These are phyloP conservation scores for Neostethus bicornis DNA, from an alignment of 2,797 vertebrate genomes.

Conservation along the genomic window DNA sequence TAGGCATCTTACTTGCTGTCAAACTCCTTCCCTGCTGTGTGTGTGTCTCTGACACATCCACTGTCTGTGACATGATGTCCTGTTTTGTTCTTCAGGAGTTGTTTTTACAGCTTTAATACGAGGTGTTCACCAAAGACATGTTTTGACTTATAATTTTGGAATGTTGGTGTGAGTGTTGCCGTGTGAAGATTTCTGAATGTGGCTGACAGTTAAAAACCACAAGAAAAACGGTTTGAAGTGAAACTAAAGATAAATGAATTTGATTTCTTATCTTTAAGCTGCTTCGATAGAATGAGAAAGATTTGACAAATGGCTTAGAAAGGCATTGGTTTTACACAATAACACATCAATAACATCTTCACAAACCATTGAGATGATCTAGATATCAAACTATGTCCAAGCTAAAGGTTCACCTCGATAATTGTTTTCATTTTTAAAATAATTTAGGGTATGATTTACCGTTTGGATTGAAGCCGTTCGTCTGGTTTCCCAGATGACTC, in stretches of 20 bases:
- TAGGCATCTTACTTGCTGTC: constrained; percentile 54
- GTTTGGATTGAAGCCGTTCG: constrained; percentile 42
- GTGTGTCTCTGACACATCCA: constrained; percentile 10
- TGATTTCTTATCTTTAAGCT: constrained; percentile 9
- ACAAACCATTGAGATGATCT: constrained; percentile 22
- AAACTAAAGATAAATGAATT: constrained; percentile 14
- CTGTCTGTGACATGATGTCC: constrained; percentile 12
- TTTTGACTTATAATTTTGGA: constrained; percentile 56
- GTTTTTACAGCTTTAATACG: constrained; percentile 44
- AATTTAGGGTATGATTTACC: constrained; percentile 24
- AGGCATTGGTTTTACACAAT: constrained; percentile 20
- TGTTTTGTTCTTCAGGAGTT: constrained; percentile 42
- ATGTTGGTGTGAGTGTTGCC: constrained; percentile 27
- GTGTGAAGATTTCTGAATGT: constrained; percentile 7
- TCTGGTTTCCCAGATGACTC: constrained; percentile 17
- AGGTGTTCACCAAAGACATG: constrained; percentile 46
- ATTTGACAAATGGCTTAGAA: constrained; percentile 36
- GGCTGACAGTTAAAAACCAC: constrained; percentile 6
- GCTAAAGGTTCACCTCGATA: constrained; percentile 14
- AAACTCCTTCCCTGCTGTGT: constrained; percentile 46
- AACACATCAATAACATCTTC: constrained; percentile 32
- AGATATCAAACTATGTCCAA: constrained; percentile 1
- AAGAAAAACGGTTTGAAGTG: constrained; percentile 13
- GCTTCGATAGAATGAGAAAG: constrained; percentile 12
- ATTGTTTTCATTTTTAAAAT: constrained; percentile 34